Evolutionary conservation across 2,888 invertebrate species (phyloP).

Genomic region (Coelogynopora nodosa): DNA sequence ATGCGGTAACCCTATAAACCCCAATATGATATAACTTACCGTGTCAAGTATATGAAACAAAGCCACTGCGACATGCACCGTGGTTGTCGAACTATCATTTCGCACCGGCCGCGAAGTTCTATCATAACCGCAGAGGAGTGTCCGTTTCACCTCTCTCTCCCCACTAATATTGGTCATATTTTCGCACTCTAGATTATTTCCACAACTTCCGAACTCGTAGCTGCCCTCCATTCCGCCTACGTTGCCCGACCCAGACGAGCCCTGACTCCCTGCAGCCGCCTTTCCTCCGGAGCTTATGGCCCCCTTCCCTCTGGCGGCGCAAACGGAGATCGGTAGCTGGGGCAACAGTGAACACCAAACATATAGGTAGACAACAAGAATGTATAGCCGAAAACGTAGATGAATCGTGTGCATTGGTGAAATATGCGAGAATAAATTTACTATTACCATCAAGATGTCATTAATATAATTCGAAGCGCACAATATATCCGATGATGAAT

Average conservation of each 20-base stretch:
- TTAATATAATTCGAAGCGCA: too few species aligned
- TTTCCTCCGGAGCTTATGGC: neutral
- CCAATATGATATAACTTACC: too few species aligned
- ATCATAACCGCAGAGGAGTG: constrained; percentile 49
- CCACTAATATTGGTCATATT: neutral
- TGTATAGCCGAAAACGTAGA: neutral
- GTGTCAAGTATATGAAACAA: constrained; percentile 53
- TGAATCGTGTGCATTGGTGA: neutral
- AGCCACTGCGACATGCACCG: constrained; percentile 51
- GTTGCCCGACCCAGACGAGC: neutral
- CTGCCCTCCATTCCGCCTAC: neutral
- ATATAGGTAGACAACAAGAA: neutral
- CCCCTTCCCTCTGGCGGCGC: neutral
- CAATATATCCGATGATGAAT: too few species aligned
- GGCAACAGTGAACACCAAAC: neutral
- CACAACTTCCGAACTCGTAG: neutral
- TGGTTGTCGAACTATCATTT: constrained; percentile 50
- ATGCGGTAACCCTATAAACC: too few species aligned
- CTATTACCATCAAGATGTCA: too few species aligned
- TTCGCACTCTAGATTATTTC: neutral
- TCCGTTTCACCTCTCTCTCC: constrained; percentile 30
- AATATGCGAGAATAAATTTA: too few species aligned
- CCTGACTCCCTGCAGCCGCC: neutral
- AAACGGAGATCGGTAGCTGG: neutral
- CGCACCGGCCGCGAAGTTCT: constrained; percentile 51